A percentile compares a stretch with the other conserved stretches of the same genome.
Conservation (phyloP, 2,113 vertebrate species). For the Petaurus breviceps region DNA sequence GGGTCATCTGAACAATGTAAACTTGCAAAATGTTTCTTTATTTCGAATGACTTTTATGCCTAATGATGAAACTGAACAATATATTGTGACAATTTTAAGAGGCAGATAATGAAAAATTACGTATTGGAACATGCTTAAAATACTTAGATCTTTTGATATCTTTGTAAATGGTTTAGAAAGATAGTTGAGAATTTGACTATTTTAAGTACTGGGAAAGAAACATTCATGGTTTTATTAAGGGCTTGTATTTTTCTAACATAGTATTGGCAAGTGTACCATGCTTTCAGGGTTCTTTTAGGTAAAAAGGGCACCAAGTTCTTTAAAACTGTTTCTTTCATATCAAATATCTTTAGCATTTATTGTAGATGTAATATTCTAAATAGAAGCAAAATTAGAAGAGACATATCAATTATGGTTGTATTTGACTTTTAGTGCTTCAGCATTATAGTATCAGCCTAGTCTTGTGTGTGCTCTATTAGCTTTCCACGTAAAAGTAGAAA, state of each 20-base stretch:
- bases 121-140: not conserved
- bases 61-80: not conserved
- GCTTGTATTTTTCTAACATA: not conserved
- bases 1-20: not conserved
- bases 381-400: not conserved
- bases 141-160: constrained; percentile 4
- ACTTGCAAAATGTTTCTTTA: not conserved
- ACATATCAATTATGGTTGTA: too few species aligned
- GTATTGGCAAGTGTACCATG: not conserved
- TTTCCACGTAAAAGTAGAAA: not conserved
- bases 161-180: constrained; percentile 12
- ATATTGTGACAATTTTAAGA: constrained; percentile 2
- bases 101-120: not conserved
- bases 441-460: not conserved
- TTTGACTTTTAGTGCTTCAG: not conserved
- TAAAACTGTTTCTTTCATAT: not conserved
- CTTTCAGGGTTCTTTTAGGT: not conserved
- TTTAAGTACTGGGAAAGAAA: not conserved
- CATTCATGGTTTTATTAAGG: not conserved
- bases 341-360: not conserved
- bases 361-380: not conserved
- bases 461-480: not conserved
- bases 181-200: constrained; percentile 16
- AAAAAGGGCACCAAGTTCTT: not conserved
- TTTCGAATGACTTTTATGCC: not conserved